phyloP scores from a whole-genome alignment of 2,888 invertebrate species.

The Drosophila tripunctata region DNA sequence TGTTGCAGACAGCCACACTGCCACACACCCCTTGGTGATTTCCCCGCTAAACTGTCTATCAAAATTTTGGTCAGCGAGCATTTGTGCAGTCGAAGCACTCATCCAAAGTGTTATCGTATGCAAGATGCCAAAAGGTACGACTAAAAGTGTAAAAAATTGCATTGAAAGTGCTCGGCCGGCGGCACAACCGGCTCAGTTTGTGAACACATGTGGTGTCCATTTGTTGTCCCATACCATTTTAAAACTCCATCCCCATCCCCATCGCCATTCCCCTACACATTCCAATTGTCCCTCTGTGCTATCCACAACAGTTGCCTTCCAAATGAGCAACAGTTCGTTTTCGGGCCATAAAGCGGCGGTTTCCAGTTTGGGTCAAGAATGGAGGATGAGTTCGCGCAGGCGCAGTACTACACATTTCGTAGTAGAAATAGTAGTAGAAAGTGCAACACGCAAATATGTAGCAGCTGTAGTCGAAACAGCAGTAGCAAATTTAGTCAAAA shows the following conservation, averaged over 20 bases:
- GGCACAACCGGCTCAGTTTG: slow-evolving; percentile 17
- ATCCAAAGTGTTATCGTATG: slow-evolving; percentile 56
- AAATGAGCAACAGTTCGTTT: slow-evolving; percentile 75
- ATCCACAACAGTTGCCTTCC: not conserved
- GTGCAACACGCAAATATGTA: not conserved
- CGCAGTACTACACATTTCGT: slow-evolving; percentile 32
- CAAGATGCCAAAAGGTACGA: slow-evolving; percentile 33
- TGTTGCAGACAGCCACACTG: slow-evolving; percentile 1
- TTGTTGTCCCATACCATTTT: not conserved
- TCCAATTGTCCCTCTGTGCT: not conserved
- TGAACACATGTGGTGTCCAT: not conserved
- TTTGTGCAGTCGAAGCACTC: slow-evolving; percentile 12
- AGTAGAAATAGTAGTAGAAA: slow-evolving; percentile 19
- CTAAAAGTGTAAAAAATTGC: slow-evolving; percentile 52
- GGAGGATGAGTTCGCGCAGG: slow-evolving; percentile 38
- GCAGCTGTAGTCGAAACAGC: not conserved
- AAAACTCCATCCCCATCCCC: not conserved
- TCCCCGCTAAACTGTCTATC: not conserved
- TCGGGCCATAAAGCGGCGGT: slow-evolving; percentile 14
- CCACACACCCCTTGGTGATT: too few species aligned
- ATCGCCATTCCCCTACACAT: not conserved
- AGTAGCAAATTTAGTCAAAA: slow-evolving; percentile 4
- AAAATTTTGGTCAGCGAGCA: slow-evolving; percentile 19
- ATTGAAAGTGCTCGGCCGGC: slow-evolving; percentile 46
- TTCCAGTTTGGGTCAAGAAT: slow-evolving; percentile 48